Evolutionary conservation across 2,888 invertebrate genomes (phyloP).

Genomic region (Parnassius orleans): DNA sequence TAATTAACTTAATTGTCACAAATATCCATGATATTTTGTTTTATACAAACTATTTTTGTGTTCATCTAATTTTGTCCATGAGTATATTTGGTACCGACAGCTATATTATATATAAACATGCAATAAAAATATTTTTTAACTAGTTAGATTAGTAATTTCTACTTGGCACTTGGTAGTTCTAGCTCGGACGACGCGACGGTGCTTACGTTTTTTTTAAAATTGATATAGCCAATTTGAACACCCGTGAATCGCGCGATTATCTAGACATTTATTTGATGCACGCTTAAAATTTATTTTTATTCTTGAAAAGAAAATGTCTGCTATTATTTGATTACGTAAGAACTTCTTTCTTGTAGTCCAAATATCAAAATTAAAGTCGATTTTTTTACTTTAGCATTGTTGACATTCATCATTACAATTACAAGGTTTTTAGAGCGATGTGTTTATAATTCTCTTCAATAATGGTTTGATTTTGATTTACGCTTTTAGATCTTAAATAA

Average conservation of each 20-base stretch:
- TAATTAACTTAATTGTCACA: too few relatives aligned
- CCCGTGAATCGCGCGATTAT: slow-evolving; percentile 13
- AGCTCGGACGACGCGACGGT: not conserved
- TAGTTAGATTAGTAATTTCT: not conserved
- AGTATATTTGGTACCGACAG: too few relatives aligned
- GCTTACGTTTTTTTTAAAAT: slow-evolving; percentile 4
- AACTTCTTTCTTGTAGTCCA: slow-evolving; percentile 6
- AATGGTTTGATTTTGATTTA: not conserved
- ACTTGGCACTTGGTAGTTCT: slow-evolving; percentile 10
- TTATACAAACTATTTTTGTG: too few relatives aligned
- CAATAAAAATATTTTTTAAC: too few relatives aligned
- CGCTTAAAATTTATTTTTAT: slow-evolving; percentile 16
- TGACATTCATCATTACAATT: slow-evolving; percentile 31
- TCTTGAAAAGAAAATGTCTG: slow-evolving; percentile 7
- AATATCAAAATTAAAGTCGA: slow-evolving; percentile 14
- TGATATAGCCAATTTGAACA: slow-evolving; percentile 17
- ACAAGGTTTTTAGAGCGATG: slow-evolving; percentile 4
- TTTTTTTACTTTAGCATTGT: slow-evolving; percentile 30
- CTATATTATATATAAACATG: too few relatives aligned
- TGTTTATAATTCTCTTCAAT: slow-evolving; percentile 10
- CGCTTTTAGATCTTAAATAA: not conserved
- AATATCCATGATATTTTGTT: too few relatives aligned
- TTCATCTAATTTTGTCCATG: too few relatives aligned
- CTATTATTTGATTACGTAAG: slow-evolving; percentile 20
- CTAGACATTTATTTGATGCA: not conserved